phyloP scores from a whole-genome alignment of 2,888 invertebrate genomes.

The Phaonia tiefii region DNA sequence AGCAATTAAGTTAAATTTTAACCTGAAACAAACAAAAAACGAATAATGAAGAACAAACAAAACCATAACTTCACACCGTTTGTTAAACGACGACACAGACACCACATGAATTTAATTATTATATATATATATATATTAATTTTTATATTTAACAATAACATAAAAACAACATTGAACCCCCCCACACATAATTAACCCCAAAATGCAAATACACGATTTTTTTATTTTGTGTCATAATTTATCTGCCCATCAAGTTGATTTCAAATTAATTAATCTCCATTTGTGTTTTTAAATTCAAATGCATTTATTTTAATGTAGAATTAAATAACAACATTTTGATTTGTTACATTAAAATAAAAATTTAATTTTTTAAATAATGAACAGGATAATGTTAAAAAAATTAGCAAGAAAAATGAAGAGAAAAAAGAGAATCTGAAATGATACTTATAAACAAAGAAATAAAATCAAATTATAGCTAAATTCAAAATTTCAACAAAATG shows the following conservation, averaged over 20 bases:
- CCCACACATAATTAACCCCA: too few species aligned
- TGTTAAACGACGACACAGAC: not conserved
- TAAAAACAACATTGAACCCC: not conserved
- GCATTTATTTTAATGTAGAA: too few species aligned
- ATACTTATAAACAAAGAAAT: constrained; percentile 56
- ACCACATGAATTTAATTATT: too few species aligned
- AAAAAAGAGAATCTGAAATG: constrained; percentile 39
- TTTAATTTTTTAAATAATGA: not conserved
- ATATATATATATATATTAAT: too few species aligned
- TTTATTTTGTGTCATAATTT: not conserved
- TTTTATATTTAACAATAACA: too few species aligned
- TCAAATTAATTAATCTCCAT: not conserved
- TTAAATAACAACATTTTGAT: not conserved
- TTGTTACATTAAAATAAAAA: too few species aligned
- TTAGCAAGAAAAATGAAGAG: not conserved
- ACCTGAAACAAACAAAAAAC: constrained; percentile 7
- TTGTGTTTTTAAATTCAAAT: not conserved
- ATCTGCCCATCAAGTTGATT: not conserved
- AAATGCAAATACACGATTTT: not conserved
- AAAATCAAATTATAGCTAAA: constrained; percentile 65
- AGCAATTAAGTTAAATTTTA: constrained; percentile 25
- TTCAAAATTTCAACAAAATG: constrained; percentile 38
- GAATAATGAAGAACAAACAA: not conserved
- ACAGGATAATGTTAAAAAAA: constrained; percentile 24
- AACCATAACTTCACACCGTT: constrained; percentile 7